Base-by-base conservation (phyloP, 2,113 vertebrate species). In the Sturnus vulgaris region DNA sequence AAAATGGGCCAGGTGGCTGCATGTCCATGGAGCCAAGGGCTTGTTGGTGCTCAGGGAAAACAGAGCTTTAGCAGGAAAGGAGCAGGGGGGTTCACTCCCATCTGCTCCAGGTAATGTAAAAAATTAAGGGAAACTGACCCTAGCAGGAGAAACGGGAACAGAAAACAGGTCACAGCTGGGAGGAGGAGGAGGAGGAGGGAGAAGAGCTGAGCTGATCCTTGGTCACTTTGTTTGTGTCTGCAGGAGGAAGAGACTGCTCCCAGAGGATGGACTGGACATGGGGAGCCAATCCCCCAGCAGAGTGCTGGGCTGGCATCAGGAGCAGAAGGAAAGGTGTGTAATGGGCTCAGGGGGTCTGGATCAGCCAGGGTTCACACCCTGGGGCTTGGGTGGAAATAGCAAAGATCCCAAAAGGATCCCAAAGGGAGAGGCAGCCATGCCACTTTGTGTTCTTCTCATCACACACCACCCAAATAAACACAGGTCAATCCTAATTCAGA, bases 211-310 rank as follows among this genome's bases (percentile, higher is more conserved):
- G 31, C 35, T 0, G 1, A 76, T 4, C 23, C 46, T 71, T 2
- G 0, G 9, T 28, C 0, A 0, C n/a, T 88, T 49, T 86, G 46
- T 72, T 88, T 93, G n/a, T 86, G 50, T 25, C 49, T 20, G 16
- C 82, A 98, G 98, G 92, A 97, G 86, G 91, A 97, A 70, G 86
- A 18, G 35, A 12, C 83, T 49, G 19, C 85, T 95, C 37, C 68
- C 82, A 0, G 95, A 94, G 0, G 97, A 98, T 12, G 97, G 76
- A 4, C 76, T 97, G 33, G 98, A 97, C 4, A 75, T 14, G 4
- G 4, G 2, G 63, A 50, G 84, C 3, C 97, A 95, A 57, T 95
- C 97, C 12, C 49, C 94, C 65, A 1, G 60, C 97, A 64, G 21
- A 44, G 97, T 96, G 84, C 97, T 91, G 5, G 94, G 90, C 63